Evolutionary conservation across 2,888 invertebrate genomes (phyloP), one percentile per base, ranked within the genome.

Genomic region (Pemphredon lugubris): DNA sequence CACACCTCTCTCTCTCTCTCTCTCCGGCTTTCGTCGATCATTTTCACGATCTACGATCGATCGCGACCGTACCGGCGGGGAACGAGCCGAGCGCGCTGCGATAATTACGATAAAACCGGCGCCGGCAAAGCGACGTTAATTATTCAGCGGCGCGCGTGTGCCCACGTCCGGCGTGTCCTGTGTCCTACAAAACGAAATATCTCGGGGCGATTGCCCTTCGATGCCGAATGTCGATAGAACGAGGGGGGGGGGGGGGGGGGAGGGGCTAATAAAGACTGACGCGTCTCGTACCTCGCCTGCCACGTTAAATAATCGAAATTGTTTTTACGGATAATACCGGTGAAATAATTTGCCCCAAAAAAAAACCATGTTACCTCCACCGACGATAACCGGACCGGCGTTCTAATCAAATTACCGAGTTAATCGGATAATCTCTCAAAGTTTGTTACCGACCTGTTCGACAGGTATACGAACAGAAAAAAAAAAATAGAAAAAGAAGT

Each of bases 101-200:
- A 81, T 79, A 79, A 79, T 79, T 81, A 80, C 77, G 79, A 81
- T 79, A 81, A 79, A 80, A 77, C 72, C 60, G 57, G 72, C 71
- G 69, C 68, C 72, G 68, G 55, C 68, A 44, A 57, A 63, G 50
- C 66, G 63, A 39, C 63, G 73, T 79, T 79, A 80, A 79, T 80
- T 80, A 79, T 79, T 79, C 77, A 79, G 58, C 30, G 60, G 34
- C 60, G 68, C 53, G 74, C 66, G 66, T 54, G 68, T 68, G 64
- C 60, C 53, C 63, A 60, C 75, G 61, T 78, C 20, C 50, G 3
- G 26, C 39, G 37, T 59, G 74, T 71, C 55, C 61, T 44, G 37
- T 59, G 74, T 71, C 55, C 61, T 61, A 64, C 78, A 74, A 78
- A 78, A 66, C 72, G 64, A 75, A 77, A 44, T 60, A 40, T 63